Conservation (phyloP, 2,113 vertebrate species). For the Verasper variegatus region DNA sequence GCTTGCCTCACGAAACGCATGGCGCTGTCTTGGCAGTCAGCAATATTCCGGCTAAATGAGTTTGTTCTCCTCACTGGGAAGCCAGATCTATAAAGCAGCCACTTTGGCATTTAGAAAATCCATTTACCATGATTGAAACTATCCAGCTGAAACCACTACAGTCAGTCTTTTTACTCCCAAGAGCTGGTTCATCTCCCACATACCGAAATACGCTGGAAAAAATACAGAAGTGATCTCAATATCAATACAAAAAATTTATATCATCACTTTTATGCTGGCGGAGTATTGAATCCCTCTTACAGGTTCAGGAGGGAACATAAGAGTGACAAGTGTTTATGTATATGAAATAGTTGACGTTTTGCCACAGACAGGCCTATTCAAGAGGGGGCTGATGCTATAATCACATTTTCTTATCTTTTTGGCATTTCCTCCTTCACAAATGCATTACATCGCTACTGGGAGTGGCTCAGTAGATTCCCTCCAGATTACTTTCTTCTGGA, state of each 20-base stretch:
- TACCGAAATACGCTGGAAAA: conserved; percentile 39
- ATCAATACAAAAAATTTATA: conserved; percentile 37
- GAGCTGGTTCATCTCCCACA: conserved; percentile 58
- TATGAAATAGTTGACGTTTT: conserved; percentile 11
- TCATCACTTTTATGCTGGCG: conserved; percentile 26
- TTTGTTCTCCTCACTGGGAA: conserved; percentile 68
- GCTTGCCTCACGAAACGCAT: conserved; percentile 35
- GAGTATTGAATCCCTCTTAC: conserved; percentile 37
- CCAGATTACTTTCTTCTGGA: neutral
- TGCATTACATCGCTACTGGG: neutral
- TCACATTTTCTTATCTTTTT: neutral
- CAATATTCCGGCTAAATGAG: conserved; percentile 77
- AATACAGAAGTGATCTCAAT: conserved; percentile 55
- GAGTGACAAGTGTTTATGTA: conserved; percentile 23
- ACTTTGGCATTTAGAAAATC: conserved; percentile 81
- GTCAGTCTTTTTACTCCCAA: conserved; percentile 70
- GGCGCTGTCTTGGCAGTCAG: conserved; percentile 67
- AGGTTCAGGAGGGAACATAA: neutral
- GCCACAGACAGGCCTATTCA: conserved; percentile 19
- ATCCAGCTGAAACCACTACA: conserved; percentile 78
- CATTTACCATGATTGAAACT: conserved; percentile 81
- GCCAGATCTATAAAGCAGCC: conserved; percentile 76
- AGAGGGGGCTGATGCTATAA: neutral
- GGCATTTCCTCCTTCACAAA: neutral
- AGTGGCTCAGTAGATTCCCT: neutral